phyloP scores from a whole-genome alignment of 2,797 vertebrate species.

The Decapterus maruadsi region DNA sequence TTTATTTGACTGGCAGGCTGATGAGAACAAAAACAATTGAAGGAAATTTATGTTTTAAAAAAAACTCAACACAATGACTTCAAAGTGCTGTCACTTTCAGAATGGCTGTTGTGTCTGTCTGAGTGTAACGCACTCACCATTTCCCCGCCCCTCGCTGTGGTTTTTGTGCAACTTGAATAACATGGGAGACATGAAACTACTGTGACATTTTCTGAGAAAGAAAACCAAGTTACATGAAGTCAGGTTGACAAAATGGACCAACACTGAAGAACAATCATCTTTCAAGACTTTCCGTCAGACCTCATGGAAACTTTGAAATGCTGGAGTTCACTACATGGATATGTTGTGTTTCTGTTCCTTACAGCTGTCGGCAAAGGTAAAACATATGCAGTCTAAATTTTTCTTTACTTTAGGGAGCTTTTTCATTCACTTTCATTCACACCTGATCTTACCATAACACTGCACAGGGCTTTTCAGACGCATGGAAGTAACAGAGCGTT shows the following conservation, averaged over 20 bases:
- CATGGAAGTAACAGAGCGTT: constrained; percentile 14
- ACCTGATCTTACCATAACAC: background rate
- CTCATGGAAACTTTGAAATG: constrained; percentile 60
- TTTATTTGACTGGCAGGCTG: constrained; percentile 15
- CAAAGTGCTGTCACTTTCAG: constrained; percentile 35
- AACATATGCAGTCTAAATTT: background rate
- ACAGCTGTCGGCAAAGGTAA: constrained; percentile 60
- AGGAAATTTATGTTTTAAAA: background rate
- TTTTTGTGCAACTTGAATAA: constrained; percentile 57
- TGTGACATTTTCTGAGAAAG: constrained; percentile 76
- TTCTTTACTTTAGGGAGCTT: background rate
- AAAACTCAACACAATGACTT: constrained; percentile 18
- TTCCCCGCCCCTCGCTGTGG: constrained; percentile 63
- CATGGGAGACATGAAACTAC: constrained; percentile 55
- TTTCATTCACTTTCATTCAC: background rate
- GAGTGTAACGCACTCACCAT: constrained; percentile 13
- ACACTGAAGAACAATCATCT: constrained; percentile 6
- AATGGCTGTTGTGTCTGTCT: constrained; percentile 49
- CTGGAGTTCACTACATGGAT: constrained; percentile 36
- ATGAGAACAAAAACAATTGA: constrained; percentile 10
- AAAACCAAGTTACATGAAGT: constrained; percentile 58
- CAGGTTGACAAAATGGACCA: constrained; percentile 43
- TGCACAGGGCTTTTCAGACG: background rate
- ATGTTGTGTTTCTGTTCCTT: constrained; percentile 49
- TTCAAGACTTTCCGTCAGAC: constrained; percentile 38